These are phyloP conservation scores for Aleiodes testaceus DNA, from an alignment of 2,888 invertebrate species.

Conservation along the genomic window DNA sequence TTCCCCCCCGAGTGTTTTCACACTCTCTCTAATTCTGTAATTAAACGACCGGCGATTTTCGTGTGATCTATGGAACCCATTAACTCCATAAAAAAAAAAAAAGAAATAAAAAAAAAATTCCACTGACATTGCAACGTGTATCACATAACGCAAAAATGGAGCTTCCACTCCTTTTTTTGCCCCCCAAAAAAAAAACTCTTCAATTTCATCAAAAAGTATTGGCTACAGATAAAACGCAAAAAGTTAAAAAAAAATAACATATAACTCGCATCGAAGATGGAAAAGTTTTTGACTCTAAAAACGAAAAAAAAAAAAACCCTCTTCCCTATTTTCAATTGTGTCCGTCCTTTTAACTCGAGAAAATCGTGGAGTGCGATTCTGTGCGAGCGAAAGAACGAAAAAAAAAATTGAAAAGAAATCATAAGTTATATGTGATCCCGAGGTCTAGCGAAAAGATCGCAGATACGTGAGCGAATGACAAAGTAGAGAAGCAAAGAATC, in stretches of 20 bases:
- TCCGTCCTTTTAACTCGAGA: constrained; percentile 23
- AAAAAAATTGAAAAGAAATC: no score
- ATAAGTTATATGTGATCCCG: no score
- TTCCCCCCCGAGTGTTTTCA: constrained; percentile 33
- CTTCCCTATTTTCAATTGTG: constrained; percentile 5
- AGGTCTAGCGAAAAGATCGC: no score
- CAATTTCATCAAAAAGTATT: constrained; percentile 24
- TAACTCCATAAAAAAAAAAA: constrained; percentile 27
- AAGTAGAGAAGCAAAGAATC: no score
- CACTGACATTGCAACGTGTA: no score
- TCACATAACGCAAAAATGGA: neutral
- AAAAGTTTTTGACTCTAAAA: constrained; percentile 1
- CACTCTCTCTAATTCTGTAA: constrained; percentile 35
- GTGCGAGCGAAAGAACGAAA: no score
- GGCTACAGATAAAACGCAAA: neutral
- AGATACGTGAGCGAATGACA: no score
- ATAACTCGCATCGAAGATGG: neutral
- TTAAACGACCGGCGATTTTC: constrained; percentile 33
- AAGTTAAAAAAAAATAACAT: constrained; percentile 8
- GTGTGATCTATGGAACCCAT: constrained; percentile 34
- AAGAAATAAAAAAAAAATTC: neutral
- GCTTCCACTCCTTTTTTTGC: neutral
- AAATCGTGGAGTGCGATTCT: constrained; percentile 13
- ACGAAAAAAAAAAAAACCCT: constrained; percentile 4
- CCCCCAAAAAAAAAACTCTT: neutral